Evolutionary conservation across 2,797 vertebrate species (phyloP).

Genomic region (Fistularia commersonii): DNA sequence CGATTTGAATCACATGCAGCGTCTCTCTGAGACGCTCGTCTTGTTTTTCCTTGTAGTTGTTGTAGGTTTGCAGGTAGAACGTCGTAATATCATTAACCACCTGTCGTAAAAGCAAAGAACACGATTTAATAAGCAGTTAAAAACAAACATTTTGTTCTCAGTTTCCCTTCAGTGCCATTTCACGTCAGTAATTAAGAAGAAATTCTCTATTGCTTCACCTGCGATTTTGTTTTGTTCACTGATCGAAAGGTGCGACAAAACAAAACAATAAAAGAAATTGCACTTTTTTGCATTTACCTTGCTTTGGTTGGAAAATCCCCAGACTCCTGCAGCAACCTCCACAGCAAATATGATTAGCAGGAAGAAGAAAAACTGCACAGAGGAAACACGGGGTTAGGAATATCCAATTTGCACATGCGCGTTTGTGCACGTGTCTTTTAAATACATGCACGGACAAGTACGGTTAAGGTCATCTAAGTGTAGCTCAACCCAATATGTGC

Average conservation of each 20-base stretch:
- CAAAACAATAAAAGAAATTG: no score
- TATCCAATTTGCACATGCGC: constrained; percentile 7
- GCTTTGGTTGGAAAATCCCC: constrained; percentile 93
- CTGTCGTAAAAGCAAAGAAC: constrained; percentile 58
- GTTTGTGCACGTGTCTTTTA: constrained; percentile 10
- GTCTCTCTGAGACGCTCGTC: constrained; percentile 74
- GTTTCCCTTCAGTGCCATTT: no score
- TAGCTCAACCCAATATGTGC: constrained; percentile 45
- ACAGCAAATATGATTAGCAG: constrained; percentile 92
- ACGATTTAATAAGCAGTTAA: not conserved
- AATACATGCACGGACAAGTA: constrained; percentile 17
- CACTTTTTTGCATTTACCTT: constrained; percentile 73
- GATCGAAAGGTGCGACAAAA: no score
- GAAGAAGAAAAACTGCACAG: constrained; percentile 88
- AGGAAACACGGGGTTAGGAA: constrained; percentile 21
- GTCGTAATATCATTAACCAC: constrained; percentile 80
- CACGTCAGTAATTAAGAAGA: no score
- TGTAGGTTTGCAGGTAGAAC: constrained; percentile 83
- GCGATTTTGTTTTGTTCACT: not conserved
- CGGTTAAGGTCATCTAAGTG: constrained; percentile 49
- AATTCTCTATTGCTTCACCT: not conserved
- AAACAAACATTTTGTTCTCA: not conserved
- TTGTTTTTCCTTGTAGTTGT: constrained; percentile 59
- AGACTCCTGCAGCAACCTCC: constrained; percentile 91
- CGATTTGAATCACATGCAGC: constrained; percentile 79